Evolutionary conservation across 2,888 invertebrate species (phyloP), one percentile per base, ranked within the genome.

Genomic region (Actias luna): DNA sequence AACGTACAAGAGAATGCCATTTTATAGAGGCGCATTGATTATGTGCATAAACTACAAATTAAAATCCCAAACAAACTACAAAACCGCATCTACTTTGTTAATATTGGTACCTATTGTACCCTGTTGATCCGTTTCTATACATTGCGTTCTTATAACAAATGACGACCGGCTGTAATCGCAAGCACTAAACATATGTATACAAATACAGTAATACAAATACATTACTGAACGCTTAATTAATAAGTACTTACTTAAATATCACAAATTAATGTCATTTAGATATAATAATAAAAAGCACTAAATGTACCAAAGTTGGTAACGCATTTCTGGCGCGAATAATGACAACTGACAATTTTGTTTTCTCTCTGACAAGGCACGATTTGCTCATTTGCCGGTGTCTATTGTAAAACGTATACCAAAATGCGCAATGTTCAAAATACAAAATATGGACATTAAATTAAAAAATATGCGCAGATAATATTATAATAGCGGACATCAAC

Each of bases 261-360:
- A 42, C 25, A 50, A 50, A 50, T 25, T 25, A 42, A 42, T 42
- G n/a, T 18, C 42, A 12, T 50, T 46, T 16, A 25, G 25, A 50
- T 22, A 10, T 25, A 10, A 39, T 2, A 22, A 12, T 12, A 50
- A 22, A 50, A 50, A 10, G 25, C 46, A 50, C 18, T 42, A 12
- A 12, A 12, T n/a, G n/a, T n/a, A n/a, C n/a, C n/a, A n/a, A n/a
- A n/a, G n/a, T n/a, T n/a, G n/a, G 14, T 65, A 65, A 63, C 76
- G 71, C 75, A 75, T 75, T 87, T 87, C 84, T 87, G 88, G 88
- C 88, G 88, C 88, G 88, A 84, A 85, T 74, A 67, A 58, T 67
- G 76, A 78, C 75, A 66, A 63, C 7, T 59, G 29, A 57, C 58
- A 65, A 27, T 46, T 72, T 74, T n/a, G 5, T n/a, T 2, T 18